A percentile compares a stretch with the other conserved stretches of the same genome.
Conservation (phyloP, 23 tunicate species). For the Ascidia mentula region DNA sequence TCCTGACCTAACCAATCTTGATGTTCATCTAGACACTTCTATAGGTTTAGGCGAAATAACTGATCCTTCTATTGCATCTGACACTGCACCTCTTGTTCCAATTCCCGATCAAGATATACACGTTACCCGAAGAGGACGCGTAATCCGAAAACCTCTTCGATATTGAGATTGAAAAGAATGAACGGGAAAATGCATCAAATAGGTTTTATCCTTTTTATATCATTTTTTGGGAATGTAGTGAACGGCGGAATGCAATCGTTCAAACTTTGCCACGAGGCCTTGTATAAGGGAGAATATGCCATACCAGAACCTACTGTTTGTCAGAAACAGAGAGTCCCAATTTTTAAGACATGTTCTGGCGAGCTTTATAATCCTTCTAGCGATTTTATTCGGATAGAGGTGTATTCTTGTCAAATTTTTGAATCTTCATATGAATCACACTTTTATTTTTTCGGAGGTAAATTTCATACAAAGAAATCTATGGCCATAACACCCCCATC, state of each 20-base stretch:
- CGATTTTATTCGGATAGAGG: not conserved
- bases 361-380: not conserved
- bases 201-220: not conserved
- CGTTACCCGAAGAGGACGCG: not conserved
- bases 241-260: not conserved
- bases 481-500: too few species aligned
- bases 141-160: not conserved
- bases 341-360: not conserved
- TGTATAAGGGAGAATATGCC: not conserved
- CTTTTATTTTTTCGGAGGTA: constrained; percentile 1
- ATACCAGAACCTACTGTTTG: not conserved
- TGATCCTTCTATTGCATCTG: not conserved
- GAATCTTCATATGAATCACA: not conserved
- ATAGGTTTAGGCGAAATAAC: too few species aligned
- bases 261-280: not conserved
- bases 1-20: not conserved
- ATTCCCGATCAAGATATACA: not conserved
- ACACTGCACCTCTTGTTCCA: not conserved
- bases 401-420: not conserved
- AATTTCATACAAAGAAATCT: too few species aligned
- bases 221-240: too few species aligned
- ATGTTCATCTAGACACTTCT: too few species aligned
- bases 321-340: not conserved
- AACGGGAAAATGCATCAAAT: not conserved
- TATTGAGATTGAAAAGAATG: not conserved